A percentile compares a stretch with the other conserved stretches of the same genome.
Conservation (phyloP, 2,113 vertebrate genomes). For the Triplophysa dalaica region DNA sequence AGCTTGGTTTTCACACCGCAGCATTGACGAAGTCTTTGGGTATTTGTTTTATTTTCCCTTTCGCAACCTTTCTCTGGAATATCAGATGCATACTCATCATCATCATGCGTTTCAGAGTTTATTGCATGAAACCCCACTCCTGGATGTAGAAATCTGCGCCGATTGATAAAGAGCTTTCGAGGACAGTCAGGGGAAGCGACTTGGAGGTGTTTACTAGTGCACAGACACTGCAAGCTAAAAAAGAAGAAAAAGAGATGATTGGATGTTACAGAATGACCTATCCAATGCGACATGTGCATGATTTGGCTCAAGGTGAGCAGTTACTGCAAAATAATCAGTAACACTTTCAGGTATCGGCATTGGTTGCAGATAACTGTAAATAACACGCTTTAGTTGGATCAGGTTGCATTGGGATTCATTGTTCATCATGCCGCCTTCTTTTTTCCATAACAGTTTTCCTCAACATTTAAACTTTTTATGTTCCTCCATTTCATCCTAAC, state of each 20-base stretch:
- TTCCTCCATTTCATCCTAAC: too few relatives aligned
- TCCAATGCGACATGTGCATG: neutral
- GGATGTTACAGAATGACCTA: slow-evolving; percentile 5
- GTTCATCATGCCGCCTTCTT: neutral
- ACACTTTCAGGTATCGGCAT: slow-evolving; percentile 5
- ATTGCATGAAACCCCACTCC: neutral
- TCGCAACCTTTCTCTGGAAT: neutral
- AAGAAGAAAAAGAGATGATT: slow-evolving; percentile 5
- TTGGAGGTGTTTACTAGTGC: neutral
- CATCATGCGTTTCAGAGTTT: neutral
- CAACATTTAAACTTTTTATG: neutral
- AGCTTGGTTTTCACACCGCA: neutral
- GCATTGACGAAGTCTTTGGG: neutral
- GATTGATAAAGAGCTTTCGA: slow-evolving; percentile 22
- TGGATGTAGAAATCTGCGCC: neutral
- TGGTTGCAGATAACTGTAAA: slow-evolving; percentile 23
- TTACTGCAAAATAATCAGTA: slow-evolving; percentile 37
- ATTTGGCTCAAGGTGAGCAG: slow-evolving; percentile 18
- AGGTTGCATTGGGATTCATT: neutral
- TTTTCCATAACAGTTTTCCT: neutral
- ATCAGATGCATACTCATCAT: neutral
- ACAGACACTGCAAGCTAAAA: slow-evolving; percentile 16
- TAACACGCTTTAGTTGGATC: neutral
- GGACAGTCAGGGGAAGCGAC: neutral
- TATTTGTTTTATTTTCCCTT: neutral